A percentile compares a stretch with the other conserved stretches of the same genome.
Evolutionary conservation across 2,888 invertebrate genomes (phyloP).

Genomic region (Mamestra brassicae): DNA sequence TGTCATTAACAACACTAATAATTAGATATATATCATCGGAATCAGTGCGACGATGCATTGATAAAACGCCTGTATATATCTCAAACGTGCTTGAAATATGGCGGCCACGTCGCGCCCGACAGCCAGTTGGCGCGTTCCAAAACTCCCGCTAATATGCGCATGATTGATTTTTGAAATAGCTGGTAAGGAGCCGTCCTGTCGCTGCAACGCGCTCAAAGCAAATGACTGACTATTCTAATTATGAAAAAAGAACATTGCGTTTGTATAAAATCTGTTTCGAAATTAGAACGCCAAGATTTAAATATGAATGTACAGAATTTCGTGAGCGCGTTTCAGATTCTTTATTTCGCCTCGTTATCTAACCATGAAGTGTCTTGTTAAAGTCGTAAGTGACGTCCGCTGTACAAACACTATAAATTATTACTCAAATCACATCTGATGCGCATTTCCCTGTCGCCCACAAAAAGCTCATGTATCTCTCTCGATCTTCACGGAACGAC

Average conservation of each 20-base stretch:
- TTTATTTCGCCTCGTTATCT: slow-evolving; percentile 70
- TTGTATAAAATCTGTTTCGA: slow-evolving; percentile 38
- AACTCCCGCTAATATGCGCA: slow-evolving; percentile 84
- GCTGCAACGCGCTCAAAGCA: slow-evolving; percentile 35
- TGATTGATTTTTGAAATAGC: slow-evolving; percentile 85
- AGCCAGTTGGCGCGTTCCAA: slow-evolving; percentile 86
- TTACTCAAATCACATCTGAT: slow-evolving; percentile 89
- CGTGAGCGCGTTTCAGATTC: slow-evolving; percentile 61
- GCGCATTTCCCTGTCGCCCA: slow-evolving; percentile 86
- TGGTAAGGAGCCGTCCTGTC: slow-evolving; percentile 60
- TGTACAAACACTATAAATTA: slow-evolving; percentile 89
- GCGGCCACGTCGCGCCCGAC: slow-evolving; percentile 84
- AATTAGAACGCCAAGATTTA: slow-evolving; percentile 54
- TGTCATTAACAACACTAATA: slow-evolving; percentile 88
- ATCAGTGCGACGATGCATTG: slow-evolving; percentile 90
- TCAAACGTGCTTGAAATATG: slow-evolving; percentile 88
- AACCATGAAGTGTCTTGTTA: slow-evolving; percentile 77
- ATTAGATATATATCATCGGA: slow-evolving; percentile 89
- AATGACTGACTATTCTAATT: slow-evolving; percentile 50
- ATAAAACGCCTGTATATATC: slow-evolving; percentile 88
- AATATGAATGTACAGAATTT: slow-evolving; percentile 54
- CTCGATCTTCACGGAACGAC: slow-evolving; percentile 90
- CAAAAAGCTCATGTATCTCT: slow-evolving; percentile 90
- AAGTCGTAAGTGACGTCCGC: slow-evolving; percentile 83
- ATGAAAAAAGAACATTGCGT: slow-evolving; percentile 48